Evolutionary conservation across 2,888 invertebrate genomes (phyloP).

Genomic region (Anthrax anthrax): DNA sequence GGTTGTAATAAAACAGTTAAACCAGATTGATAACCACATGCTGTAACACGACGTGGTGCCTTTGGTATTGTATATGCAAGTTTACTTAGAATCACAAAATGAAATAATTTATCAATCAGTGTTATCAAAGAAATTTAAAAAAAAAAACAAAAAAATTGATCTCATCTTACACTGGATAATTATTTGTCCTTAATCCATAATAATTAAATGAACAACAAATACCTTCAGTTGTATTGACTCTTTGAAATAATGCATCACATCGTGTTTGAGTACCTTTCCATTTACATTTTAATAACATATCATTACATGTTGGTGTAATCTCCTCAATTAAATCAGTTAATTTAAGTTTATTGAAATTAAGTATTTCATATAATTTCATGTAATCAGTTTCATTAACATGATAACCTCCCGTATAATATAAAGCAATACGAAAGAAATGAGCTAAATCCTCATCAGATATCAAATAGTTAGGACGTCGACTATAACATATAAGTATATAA

Average conservation of each 20-base stretch:
- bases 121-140: no score
- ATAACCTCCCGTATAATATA: conserved; percentile 14
- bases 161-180: conserved; percentile 20
- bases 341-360: conserved; percentile 17
- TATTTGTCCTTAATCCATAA: conserved; percentile 32
- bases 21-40: conserved; percentile 55
- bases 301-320: conserved; percentile 38
- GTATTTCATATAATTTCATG: conserved; percentile 12
- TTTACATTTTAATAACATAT: conserved; percentile 39
- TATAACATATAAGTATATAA: no score
- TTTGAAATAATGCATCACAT: conserved; percentile 40
- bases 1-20: conserved; percentile 44
- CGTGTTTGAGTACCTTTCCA: conserved; percentile 41
- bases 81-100: conserved; percentile 23
- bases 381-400: conserved; percentile 11
- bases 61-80: conserved; percentile 29
- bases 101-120: no score
- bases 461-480: conserved; percentile 6
- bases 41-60: conserved; percentile 44
- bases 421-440: conserved; percentile 15
- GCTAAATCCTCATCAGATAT: conserved; percentile 16
- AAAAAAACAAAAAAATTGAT: background rate
- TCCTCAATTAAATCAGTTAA: conserved; percentile 16
- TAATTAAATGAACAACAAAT: conserved; percentile 54
- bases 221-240: conserved; percentile 36